These are phyloP conservation scores for Augiades crinisus DNA, from an alignment of 2,888 invertebrate genomes.

Conservation along the genomic window DNA sequence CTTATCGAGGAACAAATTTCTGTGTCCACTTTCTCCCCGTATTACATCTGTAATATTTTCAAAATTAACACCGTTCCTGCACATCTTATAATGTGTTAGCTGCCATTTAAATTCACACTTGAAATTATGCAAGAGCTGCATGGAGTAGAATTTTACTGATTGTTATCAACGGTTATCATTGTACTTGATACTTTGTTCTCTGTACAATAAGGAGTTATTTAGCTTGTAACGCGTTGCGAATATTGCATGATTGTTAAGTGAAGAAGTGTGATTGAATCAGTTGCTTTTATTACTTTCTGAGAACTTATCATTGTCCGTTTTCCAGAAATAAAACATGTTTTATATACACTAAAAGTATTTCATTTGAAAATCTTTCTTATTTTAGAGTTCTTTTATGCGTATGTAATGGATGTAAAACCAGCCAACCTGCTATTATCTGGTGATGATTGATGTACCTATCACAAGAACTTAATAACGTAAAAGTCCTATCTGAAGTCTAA, in stretches of 20 bases:
- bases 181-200: background rate
- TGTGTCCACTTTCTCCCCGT: too few species aligned
- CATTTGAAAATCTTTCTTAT: too few species aligned
- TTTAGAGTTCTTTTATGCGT: too few species aligned
- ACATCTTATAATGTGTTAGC: conserved; percentile 5
- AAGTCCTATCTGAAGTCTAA: too few species aligned
- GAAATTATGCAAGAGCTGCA: conserved; percentile 30
- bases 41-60: too few species aligned
- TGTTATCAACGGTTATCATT: conserved; percentile 1
- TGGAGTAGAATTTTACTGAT: conserved; percentile 22
- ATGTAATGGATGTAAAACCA: too few species aligned
- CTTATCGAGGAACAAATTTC: too few species aligned
- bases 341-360: too few species aligned
- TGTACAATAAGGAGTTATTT: background rate
- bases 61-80: conserved; percentile 2
- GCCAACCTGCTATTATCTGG: too few species aligned
- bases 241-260: conserved; percentile 11
- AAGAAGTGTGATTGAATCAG: conserved; percentile 12
- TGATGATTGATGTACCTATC: too few species aligned
- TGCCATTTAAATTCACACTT: conserved; percentile 19
- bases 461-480: too few species aligned
- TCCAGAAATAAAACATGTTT: conserved; percentile 5
- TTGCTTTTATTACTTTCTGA: conserved; percentile 19
- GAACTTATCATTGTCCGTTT: conserved; percentile 32
- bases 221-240: background rate